Conservation (phyloP, 2,888 invertebrate genomes). For the Andrena fulva region DNA sequence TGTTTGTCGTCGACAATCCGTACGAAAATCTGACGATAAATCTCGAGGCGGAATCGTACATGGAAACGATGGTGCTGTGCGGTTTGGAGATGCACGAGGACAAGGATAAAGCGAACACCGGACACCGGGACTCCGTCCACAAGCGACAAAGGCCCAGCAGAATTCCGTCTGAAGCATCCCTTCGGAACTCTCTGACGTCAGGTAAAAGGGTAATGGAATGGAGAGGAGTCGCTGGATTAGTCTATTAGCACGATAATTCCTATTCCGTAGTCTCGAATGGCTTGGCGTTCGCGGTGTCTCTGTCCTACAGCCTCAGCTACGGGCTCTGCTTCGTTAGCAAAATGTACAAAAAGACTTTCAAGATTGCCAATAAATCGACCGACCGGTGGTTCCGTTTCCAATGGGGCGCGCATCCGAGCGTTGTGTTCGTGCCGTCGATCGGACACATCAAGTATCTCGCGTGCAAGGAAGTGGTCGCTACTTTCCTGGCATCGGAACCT, state of each 20-base stretch:
- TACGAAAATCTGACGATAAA: constrained; percentile 86
- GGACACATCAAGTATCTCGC: constrained; percentile 84
- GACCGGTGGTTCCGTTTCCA: constrained; percentile 83
- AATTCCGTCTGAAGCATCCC: constrained; percentile 17
- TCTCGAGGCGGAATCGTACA: constrained; percentile 85
- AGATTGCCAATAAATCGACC: constrained; percentile 83
- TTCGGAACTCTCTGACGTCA: constrained; percentile 31
- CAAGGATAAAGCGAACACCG: constrained; percentile 1
- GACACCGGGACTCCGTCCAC: neutral
- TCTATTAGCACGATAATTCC: neutral
- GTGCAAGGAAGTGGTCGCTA: constrained; percentile 86
- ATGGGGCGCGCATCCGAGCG: constrained; percentile 78
- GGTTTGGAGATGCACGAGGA: constrained; percentile 72
- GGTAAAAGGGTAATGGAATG: constrained; percentile 17
- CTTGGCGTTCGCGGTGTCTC: constrained; percentile 2
- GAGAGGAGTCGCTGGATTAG: neutral
- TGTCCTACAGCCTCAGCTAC: constrained; percentile 81
- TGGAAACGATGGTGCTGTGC: constrained; percentile 85
- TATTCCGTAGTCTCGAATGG: neutral
- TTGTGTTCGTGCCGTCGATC: constrained; percentile 85
- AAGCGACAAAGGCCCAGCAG: constrained; percentile 24
- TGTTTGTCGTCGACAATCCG: constrained; percentile 86
- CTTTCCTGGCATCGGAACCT: constrained; percentile 85
- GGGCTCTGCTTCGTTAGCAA: constrained; percentile 81
- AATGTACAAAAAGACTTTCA: constrained; percentile 82